Evolutionary conservation across 2,113 vertebrate genomes (phyloP).

Genomic region (Brachyistius frenatus): DNA sequence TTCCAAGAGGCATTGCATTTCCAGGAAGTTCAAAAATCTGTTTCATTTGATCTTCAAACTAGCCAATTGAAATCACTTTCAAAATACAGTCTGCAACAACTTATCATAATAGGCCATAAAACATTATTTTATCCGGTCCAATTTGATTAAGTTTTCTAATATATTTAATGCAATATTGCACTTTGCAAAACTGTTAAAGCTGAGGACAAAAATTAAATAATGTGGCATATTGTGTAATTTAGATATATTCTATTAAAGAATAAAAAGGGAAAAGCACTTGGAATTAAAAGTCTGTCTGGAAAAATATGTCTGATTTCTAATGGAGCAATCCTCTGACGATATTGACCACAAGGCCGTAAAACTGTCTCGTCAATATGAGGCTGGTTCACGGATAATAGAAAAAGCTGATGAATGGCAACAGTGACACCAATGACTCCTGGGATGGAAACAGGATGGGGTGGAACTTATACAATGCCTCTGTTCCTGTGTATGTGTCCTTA

Average conservation of each 20-base stretch:
- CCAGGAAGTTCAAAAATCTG: background rate
- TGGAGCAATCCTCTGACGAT: conserved; percentile 36
- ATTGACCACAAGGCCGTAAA: conserved; percentile 56
- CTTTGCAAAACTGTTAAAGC: background rate
- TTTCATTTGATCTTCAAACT: conserved; percentile 8
- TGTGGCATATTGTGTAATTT: no score
- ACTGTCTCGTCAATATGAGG: conserved; percentile 46
- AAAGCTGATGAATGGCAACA: conserved; percentile 52
- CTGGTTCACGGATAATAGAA: conserved; percentile 48
- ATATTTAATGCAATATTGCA: background rate
- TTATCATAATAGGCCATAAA: background rate
- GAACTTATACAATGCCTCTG: conserved; percentile 17
- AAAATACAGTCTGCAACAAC: background rate
- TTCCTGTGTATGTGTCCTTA: background rate
- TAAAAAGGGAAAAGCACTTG: conserved; percentile 1
- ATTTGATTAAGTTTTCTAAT: background rate
- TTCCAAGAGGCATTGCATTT: background rate
- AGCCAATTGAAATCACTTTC: background rate
- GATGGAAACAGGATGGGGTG: background rate
- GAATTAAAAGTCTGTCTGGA: conserved; percentile 8
- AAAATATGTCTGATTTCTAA: conserved; percentile 55
- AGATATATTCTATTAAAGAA: background rate
- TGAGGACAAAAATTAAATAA: background rate
- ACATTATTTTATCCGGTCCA: background rate
- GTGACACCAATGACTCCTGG: conserved; percentile 20